Conservation (phyloP, 2,797 vertebrate species). For the Chiloscyllium punctatum region DNA sequence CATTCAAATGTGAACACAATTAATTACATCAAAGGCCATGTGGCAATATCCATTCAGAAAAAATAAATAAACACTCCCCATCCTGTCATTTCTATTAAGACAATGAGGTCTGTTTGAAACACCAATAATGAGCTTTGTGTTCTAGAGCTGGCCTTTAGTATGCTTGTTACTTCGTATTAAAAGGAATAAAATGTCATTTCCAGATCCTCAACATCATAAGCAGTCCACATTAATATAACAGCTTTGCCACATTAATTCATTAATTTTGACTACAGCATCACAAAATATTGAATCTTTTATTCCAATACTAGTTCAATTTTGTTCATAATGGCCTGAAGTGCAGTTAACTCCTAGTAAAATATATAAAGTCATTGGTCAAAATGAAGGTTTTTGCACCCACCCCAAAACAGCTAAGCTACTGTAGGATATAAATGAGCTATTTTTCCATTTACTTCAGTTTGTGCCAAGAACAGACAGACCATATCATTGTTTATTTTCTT, state of each 20-base stretch:
- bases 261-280: background rate
- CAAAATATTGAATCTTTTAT: background rate
- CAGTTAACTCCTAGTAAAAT: slow-evolving; percentile 12
- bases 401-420: background rate
- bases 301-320: background rate
- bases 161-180: slow-evolving; percentile 23
- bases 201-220: background rate
- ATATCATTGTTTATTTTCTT: slow-evolving; percentile 32
- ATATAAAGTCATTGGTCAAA: background rate
- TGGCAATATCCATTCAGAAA: slow-evolving; percentile 38
- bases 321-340: background rate
- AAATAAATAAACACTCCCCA: slow-evolving; percentile 46
- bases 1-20: slow-evolving; percentile 47
- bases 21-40: slow-evolving; percentile 51
- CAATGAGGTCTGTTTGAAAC: slow-evolving; percentile 50
- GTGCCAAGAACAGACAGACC: slow-evolving; percentile 27
- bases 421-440: background rate
- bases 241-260: background rate
- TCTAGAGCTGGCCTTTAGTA: slow-evolving; percentile 51
- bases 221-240: background rate
- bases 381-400: background rate
- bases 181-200: background rate
- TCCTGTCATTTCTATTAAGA: slow-evolving; percentile 47
- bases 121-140: slow-evolving; percentile 55
- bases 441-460: slow-evolving; percentile 22